Evolutionary conservation across 2,888 invertebrate genomes (phyloP).

Genomic region (Aphrophora alni): DNA sequence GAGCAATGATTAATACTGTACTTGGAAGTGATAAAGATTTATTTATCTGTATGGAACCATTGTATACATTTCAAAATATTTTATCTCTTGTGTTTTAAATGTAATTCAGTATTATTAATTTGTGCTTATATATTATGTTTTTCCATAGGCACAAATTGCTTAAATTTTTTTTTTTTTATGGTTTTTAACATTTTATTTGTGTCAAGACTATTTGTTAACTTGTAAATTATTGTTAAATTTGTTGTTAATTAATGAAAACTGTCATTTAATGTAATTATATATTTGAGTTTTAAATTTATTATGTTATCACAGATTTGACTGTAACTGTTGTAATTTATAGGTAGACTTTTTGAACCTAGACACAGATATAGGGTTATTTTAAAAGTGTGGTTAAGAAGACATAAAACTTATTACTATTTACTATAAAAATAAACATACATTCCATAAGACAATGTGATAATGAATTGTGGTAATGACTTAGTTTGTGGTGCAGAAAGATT

Average conservation of each 20-base stretch:
- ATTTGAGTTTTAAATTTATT: neutral
- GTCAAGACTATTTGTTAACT: neutral
- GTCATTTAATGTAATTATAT: neutral
- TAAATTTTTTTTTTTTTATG: too few relatives aligned
- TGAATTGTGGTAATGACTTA: neutral
- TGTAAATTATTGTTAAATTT: slow-evolving; percentile 9
- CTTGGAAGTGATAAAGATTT: neutral
- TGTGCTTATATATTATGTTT: neutral
- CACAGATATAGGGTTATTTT: neutral
- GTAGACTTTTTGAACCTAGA: neutral
- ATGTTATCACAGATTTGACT: neutral
- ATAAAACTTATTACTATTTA: neutral
- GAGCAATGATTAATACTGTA: neutral
- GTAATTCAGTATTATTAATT: neutral
- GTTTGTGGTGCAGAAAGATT: neutral
- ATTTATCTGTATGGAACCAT: neutral
- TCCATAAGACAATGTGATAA: neutral
- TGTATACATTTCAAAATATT: neutral
- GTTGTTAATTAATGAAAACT: neutral
- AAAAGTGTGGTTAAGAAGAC: neutral
- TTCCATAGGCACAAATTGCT: neutral
- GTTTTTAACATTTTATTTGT: neutral
- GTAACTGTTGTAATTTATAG: neutral
- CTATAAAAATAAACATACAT: neutral
- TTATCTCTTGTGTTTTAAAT: neutral